Percentiles rank a stretch among this genome's conserved stretches.
These are phyloP conservation scores for Podarcis siculus DNA, from an alignment of 2,797 vertebrate genomes.

Conservation along the genomic window DNA sequence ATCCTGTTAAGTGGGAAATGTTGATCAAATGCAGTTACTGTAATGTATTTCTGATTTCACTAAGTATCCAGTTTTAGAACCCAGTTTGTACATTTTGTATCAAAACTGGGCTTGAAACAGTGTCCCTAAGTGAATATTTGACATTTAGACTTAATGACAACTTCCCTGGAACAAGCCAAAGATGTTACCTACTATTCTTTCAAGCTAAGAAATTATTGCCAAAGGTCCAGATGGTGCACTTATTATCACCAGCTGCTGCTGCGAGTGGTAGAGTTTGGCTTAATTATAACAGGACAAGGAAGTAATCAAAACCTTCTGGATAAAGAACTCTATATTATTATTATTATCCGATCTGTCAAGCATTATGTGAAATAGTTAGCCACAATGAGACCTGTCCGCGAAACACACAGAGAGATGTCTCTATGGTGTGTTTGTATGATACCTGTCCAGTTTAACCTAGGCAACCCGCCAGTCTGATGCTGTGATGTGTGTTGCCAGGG, in stretches of 20 bases:
- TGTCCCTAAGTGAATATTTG: conserved; percentile 23
- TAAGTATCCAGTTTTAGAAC: not conserved
- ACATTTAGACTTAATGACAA: not conserved
- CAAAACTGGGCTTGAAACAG: not conserved
- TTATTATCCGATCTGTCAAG: conserved; percentile 8
- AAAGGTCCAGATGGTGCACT: conserved; percentile 37
- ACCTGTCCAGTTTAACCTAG: not conserved
- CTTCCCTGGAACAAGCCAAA: conserved; percentile 9
- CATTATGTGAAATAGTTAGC: conserved; percentile 18
- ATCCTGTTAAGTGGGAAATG: not conserved
- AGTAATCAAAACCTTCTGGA: not conserved
- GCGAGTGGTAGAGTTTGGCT: not conserved
- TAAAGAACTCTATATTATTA: conserved; percentile 3
- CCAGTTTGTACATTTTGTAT: conserved; percentile 39
- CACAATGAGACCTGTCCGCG: not conserved
- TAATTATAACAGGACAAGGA: not conserved
- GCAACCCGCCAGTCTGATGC: not conserved
- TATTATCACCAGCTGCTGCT: conserved; percentile 13
- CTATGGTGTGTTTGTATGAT: not conserved
- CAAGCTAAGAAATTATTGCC: not conserved
- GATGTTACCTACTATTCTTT: not conserved
- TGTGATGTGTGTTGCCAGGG: not conserved
- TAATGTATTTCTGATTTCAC: not conserved
- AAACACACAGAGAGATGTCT: not conserved
- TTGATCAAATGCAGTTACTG: not conserved